These are phyloP conservation scores for Pangasius sanitwongsei DNA, from an alignment of 2,797 vertebrate genomes.

Conservation along the genomic window DNA sequence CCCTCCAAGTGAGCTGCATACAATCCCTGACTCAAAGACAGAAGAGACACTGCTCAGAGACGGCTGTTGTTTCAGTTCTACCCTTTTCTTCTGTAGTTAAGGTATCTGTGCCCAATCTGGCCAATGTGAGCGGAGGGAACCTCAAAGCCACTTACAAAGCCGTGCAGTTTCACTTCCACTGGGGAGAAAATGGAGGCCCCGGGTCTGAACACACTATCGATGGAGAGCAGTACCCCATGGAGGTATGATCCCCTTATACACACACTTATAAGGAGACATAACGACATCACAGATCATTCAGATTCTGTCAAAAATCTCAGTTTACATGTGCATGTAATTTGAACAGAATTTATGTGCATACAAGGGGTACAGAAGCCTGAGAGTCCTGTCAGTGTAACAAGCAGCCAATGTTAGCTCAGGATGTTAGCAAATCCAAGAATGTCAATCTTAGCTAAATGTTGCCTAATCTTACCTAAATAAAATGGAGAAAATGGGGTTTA, in stretches of 20 bases:
- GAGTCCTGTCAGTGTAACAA: not conserved
- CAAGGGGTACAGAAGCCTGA: not conserved
- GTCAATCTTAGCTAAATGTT: not conserved
- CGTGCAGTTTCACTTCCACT: constrained; percentile 87
- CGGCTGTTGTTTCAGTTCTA: not conserved
- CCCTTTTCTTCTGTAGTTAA: constrained; percentile 70
- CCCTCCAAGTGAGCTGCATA: not conserved
- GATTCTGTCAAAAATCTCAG: not conserved
- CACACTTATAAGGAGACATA: not conserved
- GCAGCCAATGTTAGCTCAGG: not conserved
- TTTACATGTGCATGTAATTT: not conserved
- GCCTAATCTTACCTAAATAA: too few species aligned
- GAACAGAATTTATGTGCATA: not conserved
- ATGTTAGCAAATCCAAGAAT: not conserved
- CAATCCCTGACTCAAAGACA: not conserved
- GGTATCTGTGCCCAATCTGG: constrained; percentile 61
- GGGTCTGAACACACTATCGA: constrained; percentile 94
- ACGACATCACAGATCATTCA: not conserved
- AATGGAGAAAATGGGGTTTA: not conserved
- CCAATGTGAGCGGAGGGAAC: constrained; percentile 73
- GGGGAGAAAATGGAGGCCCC: constrained; percentile 70
- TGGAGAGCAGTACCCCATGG: constrained; percentile 86
- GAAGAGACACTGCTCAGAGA: not conserved
- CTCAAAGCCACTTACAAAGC: constrained; percentile 78
- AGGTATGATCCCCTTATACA: constrained; percentile 74